Base-by-base conservation (phyloP, 2,797 vertebrate genomes). In the Sebastes iracundus region DNA sequence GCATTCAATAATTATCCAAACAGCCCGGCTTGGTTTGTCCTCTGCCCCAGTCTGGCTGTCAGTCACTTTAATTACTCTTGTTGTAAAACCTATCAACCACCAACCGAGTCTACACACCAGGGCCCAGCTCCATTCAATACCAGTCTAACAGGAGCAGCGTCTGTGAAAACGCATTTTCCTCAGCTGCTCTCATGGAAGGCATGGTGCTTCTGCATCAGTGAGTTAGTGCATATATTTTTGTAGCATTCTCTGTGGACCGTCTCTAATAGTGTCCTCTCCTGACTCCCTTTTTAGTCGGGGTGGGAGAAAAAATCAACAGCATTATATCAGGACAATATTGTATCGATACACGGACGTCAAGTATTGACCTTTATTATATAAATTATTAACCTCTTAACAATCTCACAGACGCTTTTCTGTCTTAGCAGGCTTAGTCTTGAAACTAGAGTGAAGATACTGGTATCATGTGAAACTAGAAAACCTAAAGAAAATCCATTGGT, bases 1-100 rank as follows among this genome's bases (percentile, higher is more conserved):
- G 72, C 70, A 89, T 87, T 79, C 86, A 92, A 87, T 91, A 92
- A 87, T 89, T 85, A 81, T 86, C 73, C 72, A 73, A 62, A 46
- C 76, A 64, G 69, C 58, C 84, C 52, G 70, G 28, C 61, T 72
- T 42, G 46, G 42, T 74, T 66, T 32, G 80, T 88, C 82, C 71
- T 78, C 60, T 55, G 68, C 56, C 70, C 72, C 38, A 14, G 80
- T 56, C 64, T 38, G 70, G 18, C 87, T 85, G 90, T 86, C 88
- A 85, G 10, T 91, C 88, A 84, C 77, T 86, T 87, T 90, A 93
- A 93, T 92, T 91, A 86, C 86, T 85, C 70, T 84, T 86, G 86
- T 81, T 89, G 82, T 85, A 89, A 85, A 89, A 87, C 69, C 62
- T 65, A 87, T 91, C 87, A 85, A 80, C 82, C 81, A 65, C 82